These are phyloP conservation scores for Platycnemis pennipes DNA, from an alignment of 2,888 invertebrate species.

Conservation along the genomic window DNA sequence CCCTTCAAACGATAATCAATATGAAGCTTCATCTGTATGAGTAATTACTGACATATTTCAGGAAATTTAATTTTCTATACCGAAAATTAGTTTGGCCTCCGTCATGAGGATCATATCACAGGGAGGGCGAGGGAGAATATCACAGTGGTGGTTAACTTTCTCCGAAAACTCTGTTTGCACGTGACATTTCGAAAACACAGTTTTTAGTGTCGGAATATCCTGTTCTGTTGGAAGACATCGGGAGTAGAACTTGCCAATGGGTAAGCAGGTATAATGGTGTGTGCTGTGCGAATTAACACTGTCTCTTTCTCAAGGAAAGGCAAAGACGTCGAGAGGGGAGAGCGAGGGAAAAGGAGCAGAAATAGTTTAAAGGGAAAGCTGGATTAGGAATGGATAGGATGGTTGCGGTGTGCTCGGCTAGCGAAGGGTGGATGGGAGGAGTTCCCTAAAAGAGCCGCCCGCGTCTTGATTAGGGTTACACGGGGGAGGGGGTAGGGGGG, in stretches of 20 bases:
- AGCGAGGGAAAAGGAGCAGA: not conserved
- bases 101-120: no score
- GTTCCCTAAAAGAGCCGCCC: not conserved
- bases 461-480: constrained; percentile 5
- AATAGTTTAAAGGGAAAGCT: not conserved
- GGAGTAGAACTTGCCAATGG: not conserved
- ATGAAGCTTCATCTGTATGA: no score
- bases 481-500: no score
- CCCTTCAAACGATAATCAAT: no score
- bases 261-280: not conserved
- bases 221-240: not conserved
- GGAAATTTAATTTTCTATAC: no score
- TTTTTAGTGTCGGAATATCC: not conserved
- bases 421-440: not conserved
- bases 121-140: no score
- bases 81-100: no score
- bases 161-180: no score
- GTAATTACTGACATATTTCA: no score
- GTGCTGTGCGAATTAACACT: not conserved
- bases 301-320: no score
- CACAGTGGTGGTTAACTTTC: no score
- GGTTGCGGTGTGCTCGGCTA: not conserved
- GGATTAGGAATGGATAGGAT: not conserved
- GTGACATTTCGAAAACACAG: no score
- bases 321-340: not conserved